A percentile compares a stretch with the other conserved stretches of the same genome.
Evolutionary conservation across 2,888 invertebrate genomes (phyloP).

Genomic region (Oithona nana): DNA sequence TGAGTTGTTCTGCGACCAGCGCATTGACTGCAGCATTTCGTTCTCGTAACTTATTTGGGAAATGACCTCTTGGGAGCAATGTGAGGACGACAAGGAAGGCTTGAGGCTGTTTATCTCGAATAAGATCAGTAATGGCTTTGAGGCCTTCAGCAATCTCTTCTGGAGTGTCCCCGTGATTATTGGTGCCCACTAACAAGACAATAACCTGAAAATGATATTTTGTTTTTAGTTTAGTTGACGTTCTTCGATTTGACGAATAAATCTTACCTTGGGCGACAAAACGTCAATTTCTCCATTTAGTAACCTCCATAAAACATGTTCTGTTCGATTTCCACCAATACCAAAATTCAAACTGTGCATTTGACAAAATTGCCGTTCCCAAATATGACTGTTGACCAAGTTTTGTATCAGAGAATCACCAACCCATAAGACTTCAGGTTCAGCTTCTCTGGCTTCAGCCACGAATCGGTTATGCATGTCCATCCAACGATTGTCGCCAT

Average conservation of each 20-base stretch:
- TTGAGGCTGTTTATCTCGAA: slow-evolving; percentile 54
- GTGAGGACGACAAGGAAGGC: slow-evolving; percentile 66
- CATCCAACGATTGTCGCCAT: slow-evolving; percentile 65
- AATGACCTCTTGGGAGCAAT: slow-evolving; percentile 66
- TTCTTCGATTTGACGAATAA: too few relatives aligned
- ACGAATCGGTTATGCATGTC: slow-evolving; percentile 68
- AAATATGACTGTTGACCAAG: slow-evolving; percentile 60
- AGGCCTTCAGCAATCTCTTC: slow-evolving; percentile 64
- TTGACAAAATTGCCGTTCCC: slow-evolving; percentile 76
- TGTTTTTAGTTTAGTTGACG: too few relatives aligned
- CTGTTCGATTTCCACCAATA: slow-evolving; percentile 65
- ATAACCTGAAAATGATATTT: too few relatives aligned
- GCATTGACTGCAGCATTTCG: slow-evolving; percentile 56
- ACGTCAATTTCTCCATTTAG: slow-evolving; percentile 72
- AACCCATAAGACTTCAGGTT: slow-evolving; percentile 76
- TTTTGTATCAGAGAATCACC: slow-evolving; percentile 73
- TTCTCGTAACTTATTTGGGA: slow-evolving; percentile 58
- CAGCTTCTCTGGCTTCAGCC: slow-evolving; percentile 63
- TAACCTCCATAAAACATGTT: slow-evolving; percentile 75
- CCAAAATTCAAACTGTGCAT: slow-evolving; percentile 80
- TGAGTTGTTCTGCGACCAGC: slow-evolving; percentile 43
- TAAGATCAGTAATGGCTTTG: slow-evolving; percentile 48
- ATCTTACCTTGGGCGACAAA: slow-evolving; percentile 61
- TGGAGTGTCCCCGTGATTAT: slow-evolving; percentile 59
- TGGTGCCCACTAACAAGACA: slow-evolving; percentile 69